Evolutionary conservation across 2,113 vertebrate species (phyloP).

Genomic region (Burhinus oedicnemus): DNA sequence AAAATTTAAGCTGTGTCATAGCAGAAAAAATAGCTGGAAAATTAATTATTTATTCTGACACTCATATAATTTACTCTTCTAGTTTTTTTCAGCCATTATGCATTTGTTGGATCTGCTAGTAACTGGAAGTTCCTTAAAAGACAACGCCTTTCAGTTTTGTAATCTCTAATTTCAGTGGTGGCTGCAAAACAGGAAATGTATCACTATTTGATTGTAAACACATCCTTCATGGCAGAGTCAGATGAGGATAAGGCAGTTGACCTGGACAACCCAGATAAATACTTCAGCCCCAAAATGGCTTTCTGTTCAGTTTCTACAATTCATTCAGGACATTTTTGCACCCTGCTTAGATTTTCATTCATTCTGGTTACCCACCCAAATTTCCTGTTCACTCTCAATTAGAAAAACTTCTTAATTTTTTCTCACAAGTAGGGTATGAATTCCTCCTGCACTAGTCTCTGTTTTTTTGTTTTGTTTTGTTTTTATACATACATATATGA

Average conservation of each 20-base stretch:
- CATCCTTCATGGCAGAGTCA: not conserved
- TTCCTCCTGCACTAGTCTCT: not conserved
- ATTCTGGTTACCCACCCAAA: not conserved
- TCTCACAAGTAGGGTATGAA: not conserved
- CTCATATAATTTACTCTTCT: constrained; percentile 38
- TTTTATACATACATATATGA: not conserved
- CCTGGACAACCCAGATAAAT: not conserved
- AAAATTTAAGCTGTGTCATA: constrained; percentile 36
- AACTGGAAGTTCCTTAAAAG: constrained; percentile 31
- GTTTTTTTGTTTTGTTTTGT: rapidly evolving
- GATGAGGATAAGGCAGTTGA: not conserved
- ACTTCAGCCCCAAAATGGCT: not conserved
- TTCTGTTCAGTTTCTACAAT: not conserved
- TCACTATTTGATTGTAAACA: not conserved
- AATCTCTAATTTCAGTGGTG: constrained; percentile 3
- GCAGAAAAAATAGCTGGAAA: constrained; percentile 21
- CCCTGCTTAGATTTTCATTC: not conserved
- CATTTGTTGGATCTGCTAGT: constrained; percentile 45
- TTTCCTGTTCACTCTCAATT: not conserved
- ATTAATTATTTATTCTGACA: constrained; percentile 49
- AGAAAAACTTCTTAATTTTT: not conserved
- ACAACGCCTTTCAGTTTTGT: not conserved
- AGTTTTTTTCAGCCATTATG: constrained; percentile 11
- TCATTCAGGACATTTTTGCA: not conserved
- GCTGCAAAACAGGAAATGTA: not conserved